Evolutionary conservation across 2,888 invertebrate genomes (phyloP).

Genomic region (Lasioglossum marginatum): DNA sequence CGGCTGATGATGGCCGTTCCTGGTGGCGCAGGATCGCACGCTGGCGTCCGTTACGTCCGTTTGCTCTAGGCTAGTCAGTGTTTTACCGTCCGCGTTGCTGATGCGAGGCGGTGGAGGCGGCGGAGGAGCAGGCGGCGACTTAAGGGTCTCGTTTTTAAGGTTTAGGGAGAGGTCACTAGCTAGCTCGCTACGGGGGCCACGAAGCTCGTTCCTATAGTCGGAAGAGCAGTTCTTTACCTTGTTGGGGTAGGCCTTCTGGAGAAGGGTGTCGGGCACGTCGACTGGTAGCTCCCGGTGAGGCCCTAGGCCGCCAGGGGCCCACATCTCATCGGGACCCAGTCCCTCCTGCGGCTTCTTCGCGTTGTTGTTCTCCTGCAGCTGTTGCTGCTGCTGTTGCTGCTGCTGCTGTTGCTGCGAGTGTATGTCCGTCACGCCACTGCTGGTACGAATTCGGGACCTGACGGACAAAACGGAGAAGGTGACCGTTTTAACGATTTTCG

Average conservation of each 20-base stretch:
- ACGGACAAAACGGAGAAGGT: conserved; percentile 76
- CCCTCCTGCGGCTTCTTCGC: conserved; percentile 81
- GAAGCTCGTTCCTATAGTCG: conserved; percentile 73
- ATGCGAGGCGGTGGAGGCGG: conserved; percentile 70
- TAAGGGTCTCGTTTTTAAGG: conserved; percentile 74
- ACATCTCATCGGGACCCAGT: conserved; percentile 85
- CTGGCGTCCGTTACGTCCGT: conserved; percentile 84
- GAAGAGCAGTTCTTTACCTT: conserved; percentile 82
- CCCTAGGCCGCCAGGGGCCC: conserved; percentile 85
- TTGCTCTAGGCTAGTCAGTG: conserved; percentile 83
- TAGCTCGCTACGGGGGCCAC: conserved; percentile 78
- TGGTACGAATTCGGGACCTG: conserved; percentile 93
- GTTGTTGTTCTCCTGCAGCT: conserved; percentile 85
- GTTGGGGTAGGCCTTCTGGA: conserved; percentile 83
- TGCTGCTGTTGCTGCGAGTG: conserved; percentile 88
- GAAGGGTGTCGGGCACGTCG: conserved; percentile 94
- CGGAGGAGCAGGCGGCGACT: conserved; percentile 41
- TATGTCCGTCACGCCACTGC: conserved; percentile 92
- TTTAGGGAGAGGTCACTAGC: conserved; percentile 81
- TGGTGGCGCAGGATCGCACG: conserved; percentile 84
- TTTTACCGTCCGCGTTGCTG: conserved; percentile 78
- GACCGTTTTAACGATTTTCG: conserved; percentile 50
- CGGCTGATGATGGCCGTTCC: conserved; percentile 84
- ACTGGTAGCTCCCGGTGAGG: conserved; percentile 99
- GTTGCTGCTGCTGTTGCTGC: conserved; percentile 87